Base-by-base conservation (phyloP, 2,113 vertebrate genomes). In the Alaudala cheleensis region DNA sequence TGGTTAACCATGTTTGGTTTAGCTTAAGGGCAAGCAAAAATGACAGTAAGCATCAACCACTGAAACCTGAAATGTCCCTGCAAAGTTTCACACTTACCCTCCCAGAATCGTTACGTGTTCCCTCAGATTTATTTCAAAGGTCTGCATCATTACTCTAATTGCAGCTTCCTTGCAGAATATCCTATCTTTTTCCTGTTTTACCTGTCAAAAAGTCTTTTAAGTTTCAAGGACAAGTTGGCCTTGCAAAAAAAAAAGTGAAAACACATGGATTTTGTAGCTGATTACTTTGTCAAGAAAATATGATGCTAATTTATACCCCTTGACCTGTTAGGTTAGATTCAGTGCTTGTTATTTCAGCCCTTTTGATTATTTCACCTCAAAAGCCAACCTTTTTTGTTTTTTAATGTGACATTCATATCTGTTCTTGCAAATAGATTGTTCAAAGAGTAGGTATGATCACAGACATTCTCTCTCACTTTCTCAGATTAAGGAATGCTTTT, bases 371-470 rank as follows among this genome's bases (percentile, higher is more conserved):
- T 93, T 73, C 14, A 42, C 51, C 76, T 83, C 45, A 40, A 11
- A 62, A 80, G 5, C 16, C 42, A 61, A 54, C 1, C 4, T 20
- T 84, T 73, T 14, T 8, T n/a, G 66, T 69, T 56, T 81, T 88
- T 70, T 40, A 85, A 29, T 82, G 28, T 69, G 78, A 81, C 44
- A 66, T 83, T 33, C 13, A 49, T 60, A 82, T 84, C 44, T 93
- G 49, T 87, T 90, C 73, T 47, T 93, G 73, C 78, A 97, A 95
- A 96, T 82, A 64, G 69, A 85, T 82, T 62, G 44, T 89, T 84
- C 72, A 89, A 96, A 90, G 49, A 88, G 31, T 56, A 88, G 86
- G 50, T 28, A 78, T 51, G 62, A 62, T 83, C 23, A 26, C 29
- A n/a, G 64, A 56, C 64, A 83, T 90, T 96, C 71, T 81, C 33